Conservation (phyloP, 2,113 vertebrate genomes). For the Podocnemis expansa region DNA sequence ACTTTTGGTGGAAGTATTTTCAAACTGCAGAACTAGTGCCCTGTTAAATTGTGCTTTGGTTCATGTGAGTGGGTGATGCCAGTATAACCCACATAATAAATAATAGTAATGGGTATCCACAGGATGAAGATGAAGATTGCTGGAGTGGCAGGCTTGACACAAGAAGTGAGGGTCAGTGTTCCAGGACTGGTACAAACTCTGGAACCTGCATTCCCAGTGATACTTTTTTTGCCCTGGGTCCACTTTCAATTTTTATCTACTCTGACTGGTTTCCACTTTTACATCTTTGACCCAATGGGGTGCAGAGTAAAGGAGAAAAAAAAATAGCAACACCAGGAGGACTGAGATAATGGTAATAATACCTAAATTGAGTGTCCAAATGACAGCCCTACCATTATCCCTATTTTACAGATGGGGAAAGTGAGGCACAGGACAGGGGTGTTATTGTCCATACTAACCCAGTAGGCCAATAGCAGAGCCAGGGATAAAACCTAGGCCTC, state of each 20-base stretch:
- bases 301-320: background rate
- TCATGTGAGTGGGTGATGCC: background rate
- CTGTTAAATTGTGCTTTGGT: background rate
- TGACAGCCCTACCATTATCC: accelerated
- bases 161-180: background rate
- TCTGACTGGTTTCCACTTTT: background rate
- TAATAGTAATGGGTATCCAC: background rate
- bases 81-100: background rate
- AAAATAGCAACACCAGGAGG: background rate
- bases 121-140: background rate
- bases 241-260: background rate
- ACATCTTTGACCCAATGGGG: background rate
- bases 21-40: background rate
- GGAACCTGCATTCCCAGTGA: background rate
- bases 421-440: background rate
- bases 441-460: background rate
- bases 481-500: background rate
- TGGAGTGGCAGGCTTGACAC: background rate
- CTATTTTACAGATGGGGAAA: background rate
- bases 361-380: background rate
- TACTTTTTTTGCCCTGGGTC: background rate
- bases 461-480: background rate
- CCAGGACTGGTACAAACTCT: background rate
- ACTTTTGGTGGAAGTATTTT: background rate
- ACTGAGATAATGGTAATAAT: background rate